Evolutionary conservation across 2,888 invertebrate genomes (phyloP), one percentile per base, ranked within the genome.

Genomic region (Calameuta idolon): DNA sequence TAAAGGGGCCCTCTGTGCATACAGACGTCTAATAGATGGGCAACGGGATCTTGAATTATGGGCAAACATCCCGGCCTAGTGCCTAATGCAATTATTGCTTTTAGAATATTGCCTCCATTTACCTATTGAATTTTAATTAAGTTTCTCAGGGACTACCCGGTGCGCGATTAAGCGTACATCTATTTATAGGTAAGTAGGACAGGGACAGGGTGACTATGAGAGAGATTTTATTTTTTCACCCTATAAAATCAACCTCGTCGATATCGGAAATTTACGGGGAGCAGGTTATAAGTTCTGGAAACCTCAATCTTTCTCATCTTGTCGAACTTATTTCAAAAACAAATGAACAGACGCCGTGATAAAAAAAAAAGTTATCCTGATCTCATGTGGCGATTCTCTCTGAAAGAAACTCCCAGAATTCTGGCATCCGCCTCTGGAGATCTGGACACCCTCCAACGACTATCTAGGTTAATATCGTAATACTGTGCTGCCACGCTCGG

Each of bases 401-500:
- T n/a, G 5, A 15, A 71, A 12, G 33, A 33, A 34, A 15, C n/a
- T 30, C 33, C 34, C 12, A 81, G 84, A 85, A 81, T 86, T 85
- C 82, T 89, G 89, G 89, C 89, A 87, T 84, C 83, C 74, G 68
- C 69, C 75, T 81, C 76, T 15, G 69, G 77, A 75, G 75, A 84
- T 84, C 85, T 90, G 90, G 90, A 89, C 85, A 77, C 77, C 75
- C 83, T 89, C 90, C 90, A 90, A 83, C 83, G 80, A 77, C 81
- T 81, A 90, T 88, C 84, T 89, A 84, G 89, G 90, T 89, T 88
- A 90, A 87, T 86, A 84, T 84, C 81, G 83, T 81, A 80, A 83
- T 87, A 86, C 87, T 84, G 87, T 85, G 87, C 83, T 86, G 86
- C 79, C 31, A n/a, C 31, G n/a, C 69, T 33, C 69, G 33, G 69